Evolutionary conservation across 2,113 vertebrate genomes (phyloP).

Genomic region (Clupea harengus): DNA sequence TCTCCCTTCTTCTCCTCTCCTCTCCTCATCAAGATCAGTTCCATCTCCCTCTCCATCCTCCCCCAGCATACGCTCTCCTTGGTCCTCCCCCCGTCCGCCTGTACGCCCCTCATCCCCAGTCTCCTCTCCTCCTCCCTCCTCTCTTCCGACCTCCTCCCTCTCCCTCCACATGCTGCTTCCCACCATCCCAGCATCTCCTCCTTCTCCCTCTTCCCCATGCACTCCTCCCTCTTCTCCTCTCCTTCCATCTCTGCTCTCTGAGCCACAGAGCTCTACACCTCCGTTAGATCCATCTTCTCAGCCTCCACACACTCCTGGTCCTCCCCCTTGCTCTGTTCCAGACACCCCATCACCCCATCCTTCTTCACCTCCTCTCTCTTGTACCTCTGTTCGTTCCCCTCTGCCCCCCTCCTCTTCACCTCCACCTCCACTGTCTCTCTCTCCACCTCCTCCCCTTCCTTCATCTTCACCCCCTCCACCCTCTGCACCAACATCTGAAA

Average conservation of each 20-base stretch:
- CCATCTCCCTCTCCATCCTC: not conserved
- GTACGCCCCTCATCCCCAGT: not conserved
- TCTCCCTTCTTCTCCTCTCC: not conserved
- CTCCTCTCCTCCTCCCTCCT: not conserved
- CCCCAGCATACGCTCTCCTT: not conserved
- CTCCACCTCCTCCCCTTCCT: conserved; percentile 23
- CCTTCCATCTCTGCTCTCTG: not conserved
- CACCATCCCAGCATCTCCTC: conserved; percentile 9
- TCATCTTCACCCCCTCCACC: conserved; percentile 35
- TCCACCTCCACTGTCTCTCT: conserved; percentile 30
- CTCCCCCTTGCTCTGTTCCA: not conserved
- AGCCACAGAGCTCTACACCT: not conserved
- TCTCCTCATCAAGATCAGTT: not conserved
- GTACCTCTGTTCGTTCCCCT: not conserved
- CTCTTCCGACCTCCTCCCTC: not conserved
- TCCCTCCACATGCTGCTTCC: not conserved
- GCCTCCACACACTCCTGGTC: no score
- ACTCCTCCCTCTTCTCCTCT: conserved; percentile 48
- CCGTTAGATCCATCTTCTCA: not conserved
- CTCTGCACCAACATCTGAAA: conserved; percentile 19
- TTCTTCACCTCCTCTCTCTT: conserved; percentile 21
- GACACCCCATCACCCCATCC: not conserved
- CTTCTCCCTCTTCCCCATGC: conserved; percentile 18
- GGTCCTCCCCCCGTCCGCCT: not conserved
- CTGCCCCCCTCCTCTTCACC: conserved; percentile 21